Evolutionary conservation across 2,888 invertebrate species (phyloP), one percentile per base, ranked within the genome.

Genomic region (Malacosoma neustria): DNA sequence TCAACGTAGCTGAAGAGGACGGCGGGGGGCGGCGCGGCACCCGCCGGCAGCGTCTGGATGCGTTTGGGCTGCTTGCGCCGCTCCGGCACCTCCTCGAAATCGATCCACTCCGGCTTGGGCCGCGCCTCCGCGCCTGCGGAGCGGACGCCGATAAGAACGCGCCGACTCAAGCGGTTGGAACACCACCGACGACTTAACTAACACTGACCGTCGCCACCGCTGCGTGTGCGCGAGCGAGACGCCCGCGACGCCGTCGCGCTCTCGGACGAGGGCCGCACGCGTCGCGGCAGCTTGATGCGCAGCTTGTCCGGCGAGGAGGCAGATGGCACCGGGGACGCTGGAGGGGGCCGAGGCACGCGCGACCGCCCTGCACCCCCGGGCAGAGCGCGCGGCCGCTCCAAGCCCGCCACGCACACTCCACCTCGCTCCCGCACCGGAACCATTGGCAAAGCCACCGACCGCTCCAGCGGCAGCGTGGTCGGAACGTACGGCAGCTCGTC

Each of bases 401-500:
- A 82, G 30, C 93, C 59, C 35, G 70, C 58, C 46, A 69, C 66
- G 37, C 51, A 60, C 47, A 69, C 74, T 39, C 55, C 73, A 54
- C 57, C 72, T 47, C 80, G 82, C 51, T 60, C 89, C 69, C 58
- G 71, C 53, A 95, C 90, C 13, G 96, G 95, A 46, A 95, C 89
- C 58, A 96, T 91, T 11, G 94, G 92, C 48, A 95, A 81, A 14
- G 92, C 94, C 43, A 92, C 89, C 11, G 95, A 92, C 45, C 95
- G 90, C 77, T 96, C 96, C 66, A 91, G 88, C 12, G 96, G 96
- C 61, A 96, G 79, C 37, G 95, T 96, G n/a, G 96, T 95, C 39
- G 96, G 95, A 59, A 96, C 90, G 68, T 94, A 95, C 1, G 96
- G 96, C 60, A 96, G 84, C 73, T 94, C 94, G 55, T 93, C 93